Evolutionary conservation across 1,140 invertebrate species (phyloP), one percentile per base, ranked within the genome.

Genomic region (Paraescarpia echinospica): DNA sequence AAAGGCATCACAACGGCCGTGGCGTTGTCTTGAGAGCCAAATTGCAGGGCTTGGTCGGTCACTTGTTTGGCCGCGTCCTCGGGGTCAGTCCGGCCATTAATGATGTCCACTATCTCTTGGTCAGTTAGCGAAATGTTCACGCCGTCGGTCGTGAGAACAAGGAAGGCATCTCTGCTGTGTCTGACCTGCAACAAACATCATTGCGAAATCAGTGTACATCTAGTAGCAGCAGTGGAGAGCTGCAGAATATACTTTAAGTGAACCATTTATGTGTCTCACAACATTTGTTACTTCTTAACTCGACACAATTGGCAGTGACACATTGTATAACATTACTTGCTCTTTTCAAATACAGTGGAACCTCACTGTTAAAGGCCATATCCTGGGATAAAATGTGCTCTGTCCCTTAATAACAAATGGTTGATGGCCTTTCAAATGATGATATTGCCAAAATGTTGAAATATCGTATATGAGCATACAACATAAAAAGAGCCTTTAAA

Each of bases 21-120:
- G 34, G 95, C 95, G 94, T 97, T 97, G 94, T 97, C 97, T 93
- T 97, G 96, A 31, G 97, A 96, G 4, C 96, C 96, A 94, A 96
- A 97, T 51, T 96, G 96, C 92, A 97, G 94, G 0, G 97, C 97
- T 94, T 96, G 96, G 92, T 97, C 97, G 27, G 96, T 96, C 6
- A 97, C 93, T 48, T 96, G 94, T n/a, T 95, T 94, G 9, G 97
- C 97, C 41, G 96, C 97, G 93, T 96, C 96, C 34, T 95, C 91
- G 0, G 97, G 96, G 77, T 95, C 95, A 27, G 95, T 94, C 93
- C 96, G 96, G 92, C 95, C 95, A 92, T 95, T 95, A 6, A 97
- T 95, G 41, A 96, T 95, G 94, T 97, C 96, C 77, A 96, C 95
- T 9, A 97, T 95, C 94, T 97, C 97, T 92, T 96, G 95, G 94